These are phyloP conservation scores for Eonycteris spelaea DNA, from an alignment of 2,113 vertebrate species.

Conservation along the genomic window DNA sequence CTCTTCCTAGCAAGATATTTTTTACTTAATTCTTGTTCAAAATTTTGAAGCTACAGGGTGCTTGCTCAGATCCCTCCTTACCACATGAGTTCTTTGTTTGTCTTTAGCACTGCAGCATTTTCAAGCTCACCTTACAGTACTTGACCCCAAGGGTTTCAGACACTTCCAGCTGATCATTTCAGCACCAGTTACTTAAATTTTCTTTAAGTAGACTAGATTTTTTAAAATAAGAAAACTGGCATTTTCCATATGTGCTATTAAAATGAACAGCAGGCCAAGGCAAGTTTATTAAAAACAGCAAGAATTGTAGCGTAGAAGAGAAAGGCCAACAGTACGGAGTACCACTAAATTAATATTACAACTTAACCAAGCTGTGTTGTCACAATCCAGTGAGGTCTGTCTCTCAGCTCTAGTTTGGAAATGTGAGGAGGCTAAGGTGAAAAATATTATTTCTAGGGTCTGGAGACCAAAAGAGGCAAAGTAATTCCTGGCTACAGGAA, in stretches of 20 bases:
- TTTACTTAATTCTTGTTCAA: background rate
- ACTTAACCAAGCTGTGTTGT: conserved; percentile 53
- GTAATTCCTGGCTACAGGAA: conserved; percentile 18
- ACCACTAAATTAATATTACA: conserved; percentile 60
- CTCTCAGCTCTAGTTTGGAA: background rate
- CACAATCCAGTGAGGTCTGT: conserved; percentile 46
- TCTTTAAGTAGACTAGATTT: conserved; percentile 27
- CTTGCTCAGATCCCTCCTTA: background rate
- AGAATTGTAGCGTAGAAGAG: conserved; percentile 7
- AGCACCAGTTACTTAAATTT: conserved; percentile 51
- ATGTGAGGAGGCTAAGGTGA: background rate
- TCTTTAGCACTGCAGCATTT: background rate
- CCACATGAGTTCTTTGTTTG: background rate
- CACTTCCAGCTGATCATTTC: background rate
- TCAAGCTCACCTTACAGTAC: background rate
- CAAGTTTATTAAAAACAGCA: conserved; percentile 69
- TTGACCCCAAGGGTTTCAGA: background rate
- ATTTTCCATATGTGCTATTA: conserved; percentile 69
- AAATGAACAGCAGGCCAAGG: conserved; percentile 58
- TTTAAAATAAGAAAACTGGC: conserved; percentile 7
- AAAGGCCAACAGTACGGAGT: conserved; percentile 47
- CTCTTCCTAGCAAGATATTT: background rate
- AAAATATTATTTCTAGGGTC: conserved; percentile 46
- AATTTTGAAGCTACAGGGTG: background rate
- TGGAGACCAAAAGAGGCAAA: conserved; percentile 44